Evolutionary conservation across 2,888 invertebrate genomes (phyloP).

Genomic region (Auanema freiburgensis): DNA sequence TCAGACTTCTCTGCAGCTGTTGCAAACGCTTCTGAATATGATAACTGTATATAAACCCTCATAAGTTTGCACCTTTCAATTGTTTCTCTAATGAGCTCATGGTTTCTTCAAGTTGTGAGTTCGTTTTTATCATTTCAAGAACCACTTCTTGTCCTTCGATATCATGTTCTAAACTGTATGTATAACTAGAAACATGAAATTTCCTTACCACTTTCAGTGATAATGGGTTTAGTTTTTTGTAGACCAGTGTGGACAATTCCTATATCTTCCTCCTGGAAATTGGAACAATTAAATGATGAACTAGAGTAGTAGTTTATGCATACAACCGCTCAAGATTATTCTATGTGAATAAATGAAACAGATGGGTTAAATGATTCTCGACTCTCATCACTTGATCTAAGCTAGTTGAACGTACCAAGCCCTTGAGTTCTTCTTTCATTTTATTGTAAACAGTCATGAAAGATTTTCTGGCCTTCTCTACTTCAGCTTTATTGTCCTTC

Average conservation of each 20-base stretch:
- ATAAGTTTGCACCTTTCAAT: neutral
- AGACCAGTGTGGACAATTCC: too few species aligned
- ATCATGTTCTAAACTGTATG: too few species aligned
- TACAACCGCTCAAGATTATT: too few species aligned
- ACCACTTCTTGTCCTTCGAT: neutral
- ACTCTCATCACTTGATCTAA: neutral
- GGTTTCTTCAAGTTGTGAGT: neutral
- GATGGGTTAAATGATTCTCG: neutral
- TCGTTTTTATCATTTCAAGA: neutral
- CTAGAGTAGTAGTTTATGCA: too few species aligned
- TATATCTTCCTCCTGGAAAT: too few species aligned
- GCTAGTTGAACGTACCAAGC: neutral
- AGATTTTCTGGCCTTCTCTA: neutral
- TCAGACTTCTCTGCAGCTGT: conserved; percentile 5
- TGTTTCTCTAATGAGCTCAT: neutral
- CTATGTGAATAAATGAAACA: too few species aligned
- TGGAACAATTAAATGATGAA: too few species aligned
- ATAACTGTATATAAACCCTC: too few species aligned
- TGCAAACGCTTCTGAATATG: neutral
- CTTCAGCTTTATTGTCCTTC: neutral
- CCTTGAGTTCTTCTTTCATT: neutral
- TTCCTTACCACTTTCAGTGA: too few species aligned
- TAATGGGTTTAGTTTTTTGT: too few species aligned
- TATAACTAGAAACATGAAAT: too few species aligned
- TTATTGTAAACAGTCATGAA: neutral